phyloP scores from a whole-genome alignment of 2,113 vertebrate genomes.

The Sprattus sprattus region DNA sequence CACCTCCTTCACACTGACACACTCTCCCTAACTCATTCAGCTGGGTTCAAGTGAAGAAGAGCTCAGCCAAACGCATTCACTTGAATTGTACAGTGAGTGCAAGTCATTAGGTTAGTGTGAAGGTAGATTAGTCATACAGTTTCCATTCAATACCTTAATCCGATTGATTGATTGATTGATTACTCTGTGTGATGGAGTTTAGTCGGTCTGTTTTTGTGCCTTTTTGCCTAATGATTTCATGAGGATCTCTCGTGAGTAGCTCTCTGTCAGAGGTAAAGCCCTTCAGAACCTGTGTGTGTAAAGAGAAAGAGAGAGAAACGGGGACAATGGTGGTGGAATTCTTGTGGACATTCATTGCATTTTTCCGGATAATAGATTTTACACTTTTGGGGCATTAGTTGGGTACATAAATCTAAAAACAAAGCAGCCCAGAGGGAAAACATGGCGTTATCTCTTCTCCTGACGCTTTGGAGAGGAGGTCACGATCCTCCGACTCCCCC shows the following conservation, averaged over 20 bases:
- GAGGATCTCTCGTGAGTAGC: neutral
- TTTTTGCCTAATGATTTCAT: neutral
- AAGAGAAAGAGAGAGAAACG: neutral
- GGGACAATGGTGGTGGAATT: neutral
- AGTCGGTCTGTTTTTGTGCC: neutral
- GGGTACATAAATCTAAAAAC: neutral
- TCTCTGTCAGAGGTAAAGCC: neutral
- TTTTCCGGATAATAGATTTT: neutral
- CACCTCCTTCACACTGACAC: slow-evolving; percentile 40
- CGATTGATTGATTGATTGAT: no score
- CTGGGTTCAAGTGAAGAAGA: neutral
- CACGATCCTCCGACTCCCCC: neutral
- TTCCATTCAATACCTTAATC: no score
- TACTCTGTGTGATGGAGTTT: neutral
- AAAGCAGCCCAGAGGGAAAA: neutral
- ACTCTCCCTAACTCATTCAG: neutral
- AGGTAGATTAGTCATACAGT: no score
- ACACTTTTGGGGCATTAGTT: neutral
- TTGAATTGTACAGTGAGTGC: neutral
- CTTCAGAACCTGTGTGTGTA: neutral
- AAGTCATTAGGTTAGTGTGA: neutral
- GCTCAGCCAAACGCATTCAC: neutral
- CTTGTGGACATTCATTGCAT: neutral
- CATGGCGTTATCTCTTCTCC: neutral
- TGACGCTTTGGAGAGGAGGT: neutral